Evolutionary conservation across 1,140 invertebrate genomes (phyloP), one percentile per base, ranked within the genome.

Genomic region (Bursaphelenchus mucronatus): DNA sequence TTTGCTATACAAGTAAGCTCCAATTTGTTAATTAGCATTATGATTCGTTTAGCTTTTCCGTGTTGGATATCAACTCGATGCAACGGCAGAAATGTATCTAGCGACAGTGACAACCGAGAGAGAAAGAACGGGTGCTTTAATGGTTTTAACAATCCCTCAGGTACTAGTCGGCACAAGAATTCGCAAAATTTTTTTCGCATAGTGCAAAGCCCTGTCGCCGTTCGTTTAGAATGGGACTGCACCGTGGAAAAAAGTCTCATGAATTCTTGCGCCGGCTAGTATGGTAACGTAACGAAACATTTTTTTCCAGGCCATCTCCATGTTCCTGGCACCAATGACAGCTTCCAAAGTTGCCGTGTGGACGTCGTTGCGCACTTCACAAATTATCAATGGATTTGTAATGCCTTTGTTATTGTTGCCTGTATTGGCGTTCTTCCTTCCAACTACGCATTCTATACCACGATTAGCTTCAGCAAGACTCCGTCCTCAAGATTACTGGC

Each of bases 31-130:
- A 39, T 15, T 6, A 21, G 19, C 5, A 13, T n/a, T 66, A 30
- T 8, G 49, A 17, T 19, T 11, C 43, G 15, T 55, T 66, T 15
- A 76, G 78, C 61, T 79, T 43, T 44, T 79, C 4, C 65, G 77
- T 46, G 47, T 79, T 39, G 77, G 77, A n/a, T 79, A 79, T 55
- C 77, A 79, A 66, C 63, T 79, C 17, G 77, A 79, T 47, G 63
- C 63, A 52, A 81, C 77, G 19, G 79, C 79, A 39, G 77, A 79
- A 63, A 79, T 79, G 77, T 79, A 79, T 58, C 61, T 79, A 57
- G 77, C 77, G 6, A 79, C 77, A 4, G 76, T 78, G 8, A 79
- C 77, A 17, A 79, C 79, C n/a, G 77, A 79, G 64, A 63, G 76
- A 9, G 77, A 79, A 52, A 45, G 77, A 51, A 79, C 77, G 19